These are phyloP conservation scores for Glomeris maerens DNA, from an alignment of 1,140 invertebrate genomes.

Conservation along the genomic window DNA sequence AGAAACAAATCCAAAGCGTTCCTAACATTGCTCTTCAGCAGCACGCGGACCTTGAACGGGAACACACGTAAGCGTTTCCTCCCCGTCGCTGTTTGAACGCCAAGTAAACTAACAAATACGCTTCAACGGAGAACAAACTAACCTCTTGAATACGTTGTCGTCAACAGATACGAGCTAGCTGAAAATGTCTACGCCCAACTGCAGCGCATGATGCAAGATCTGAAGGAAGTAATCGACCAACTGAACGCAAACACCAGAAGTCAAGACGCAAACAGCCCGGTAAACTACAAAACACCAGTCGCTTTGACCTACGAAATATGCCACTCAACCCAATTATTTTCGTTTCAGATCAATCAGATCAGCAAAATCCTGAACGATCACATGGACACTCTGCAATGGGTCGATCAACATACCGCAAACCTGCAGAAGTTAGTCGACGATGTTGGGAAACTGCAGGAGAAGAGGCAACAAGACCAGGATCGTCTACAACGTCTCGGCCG, in stretches of 20 bases:
- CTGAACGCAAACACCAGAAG: constrained; percentile 72
- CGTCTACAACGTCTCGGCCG: no score
- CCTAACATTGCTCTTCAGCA: constrained; percentile 39
- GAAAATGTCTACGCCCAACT: constrained; percentile 84
- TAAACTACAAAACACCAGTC: no score
- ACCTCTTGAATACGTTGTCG: neutral
- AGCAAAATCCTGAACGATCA: constrained; percentile 88
- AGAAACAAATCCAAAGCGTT: constrained; percentile 47
- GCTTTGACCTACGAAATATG: constrained; percentile 21
- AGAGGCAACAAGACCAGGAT: constrained; percentile 58
- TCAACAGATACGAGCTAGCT: constrained; percentile 59
- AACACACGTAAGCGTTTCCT: constrained; percentile 54
- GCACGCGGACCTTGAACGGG: constrained; percentile 67
- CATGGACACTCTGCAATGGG: constrained; percentile 89
- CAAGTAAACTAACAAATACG: no score
- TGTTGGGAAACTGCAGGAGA: constrained; percentile 64
- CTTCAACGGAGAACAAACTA: neutral
- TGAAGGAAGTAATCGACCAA: constrained; percentile 89
- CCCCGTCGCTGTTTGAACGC: no score
- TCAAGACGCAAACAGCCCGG: constrained; percentile 65
- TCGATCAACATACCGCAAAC: constrained; percentile 58
- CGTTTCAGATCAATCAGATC: constrained; percentile 65
- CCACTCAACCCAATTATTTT: constrained; percentile 12
- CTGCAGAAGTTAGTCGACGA: constrained; percentile 67
- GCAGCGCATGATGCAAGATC: constrained; percentile 83